Percentiles rank a stretch among this genome's conserved stretches.
phyloP scores from a whole-genome alignment of 2,888 invertebrate genomes.

The Ornithoptera alexandrae region DNA sequence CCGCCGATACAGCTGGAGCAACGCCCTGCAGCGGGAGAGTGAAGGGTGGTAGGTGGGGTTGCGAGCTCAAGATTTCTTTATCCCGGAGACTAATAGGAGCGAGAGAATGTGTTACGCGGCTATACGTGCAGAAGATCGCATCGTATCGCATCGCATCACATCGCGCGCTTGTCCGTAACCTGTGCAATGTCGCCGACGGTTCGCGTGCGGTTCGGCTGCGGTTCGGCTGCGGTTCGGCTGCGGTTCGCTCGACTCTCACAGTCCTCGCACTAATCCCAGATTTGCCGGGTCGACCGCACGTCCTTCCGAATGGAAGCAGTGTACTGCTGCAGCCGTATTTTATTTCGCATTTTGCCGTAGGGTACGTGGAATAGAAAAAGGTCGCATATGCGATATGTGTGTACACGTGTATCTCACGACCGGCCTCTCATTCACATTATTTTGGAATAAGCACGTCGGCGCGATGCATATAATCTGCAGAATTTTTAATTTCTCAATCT shows the following conservation, averaged over 20 bases:
- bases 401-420: no score
- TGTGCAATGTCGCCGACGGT: slow-evolving; percentile 14
- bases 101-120: not conserved
- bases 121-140: not conserved
- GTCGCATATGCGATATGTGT: not conserved
- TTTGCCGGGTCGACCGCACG: not conserved
- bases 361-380: slow-evolving; percentile 3
- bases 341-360: slow-evolving; percentile 19
- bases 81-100: not conserved
- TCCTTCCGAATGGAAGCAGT: not conserved
- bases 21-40: not conserved
- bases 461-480: no score
- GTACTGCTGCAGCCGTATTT: slow-evolving; percentile 14
- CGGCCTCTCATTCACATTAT: no score
- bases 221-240: not conserved
- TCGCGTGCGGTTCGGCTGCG: not conserved
- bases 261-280: slow-evolving; percentile 9
- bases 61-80: not conserved
- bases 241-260: slow-evolving; percentile 9
- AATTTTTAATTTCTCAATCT: no score
- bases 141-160: no score
- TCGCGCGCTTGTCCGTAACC: slow-evolving; percentile 4
- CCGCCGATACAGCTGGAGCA: not conserved
- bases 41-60: not conserved
- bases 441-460: no score